These are phyloP conservation scores for Siniperca knerii DNA, from an alignment of 2,113 vertebrate genomes.

Conservation along the genomic window DNA sequence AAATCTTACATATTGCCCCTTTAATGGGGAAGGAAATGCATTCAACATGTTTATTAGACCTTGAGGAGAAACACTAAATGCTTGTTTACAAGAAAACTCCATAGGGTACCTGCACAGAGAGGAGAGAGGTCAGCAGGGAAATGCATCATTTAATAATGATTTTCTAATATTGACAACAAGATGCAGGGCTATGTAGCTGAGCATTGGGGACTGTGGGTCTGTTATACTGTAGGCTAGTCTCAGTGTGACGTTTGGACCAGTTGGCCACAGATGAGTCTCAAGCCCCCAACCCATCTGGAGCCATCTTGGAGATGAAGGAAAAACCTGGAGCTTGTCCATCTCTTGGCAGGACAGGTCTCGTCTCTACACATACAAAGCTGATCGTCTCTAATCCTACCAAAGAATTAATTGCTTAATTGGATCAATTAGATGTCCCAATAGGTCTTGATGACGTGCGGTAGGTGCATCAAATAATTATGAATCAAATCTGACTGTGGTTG, in stretches of 20 bases:
- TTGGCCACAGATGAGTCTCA: constrained; percentile 77
- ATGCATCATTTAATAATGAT: constrained; percentile 39
- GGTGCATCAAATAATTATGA: constrained; percentile 52
- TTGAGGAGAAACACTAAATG: constrained; percentile 1
- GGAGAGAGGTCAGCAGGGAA: constrained; percentile 40
- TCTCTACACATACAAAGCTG: constrained; percentile 60
- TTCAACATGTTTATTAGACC: neutral
- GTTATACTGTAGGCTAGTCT: constrained; percentile 63
- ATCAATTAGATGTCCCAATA: constrained; percentile 80
- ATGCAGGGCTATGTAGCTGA: constrained; percentile 1
- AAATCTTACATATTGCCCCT: neutral
- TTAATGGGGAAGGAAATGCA: neutral
- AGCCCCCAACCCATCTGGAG: constrained; percentile 81
- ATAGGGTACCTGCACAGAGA: neutral
- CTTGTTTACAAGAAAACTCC: constrained; percentile 36
- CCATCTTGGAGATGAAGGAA: constrained; percentile 71
- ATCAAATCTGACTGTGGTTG: constrained; percentile 3
- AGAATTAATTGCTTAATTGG: constrained; percentile 82
- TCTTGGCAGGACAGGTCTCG: constrained; percentile 71
- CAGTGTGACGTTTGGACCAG: constrained; percentile 72
- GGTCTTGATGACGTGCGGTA: constrained; percentile 59
- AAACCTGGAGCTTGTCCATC: constrained; percentile 80
- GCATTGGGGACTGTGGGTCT: constrained; percentile 39
- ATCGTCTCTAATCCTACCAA: constrained; percentile 79
- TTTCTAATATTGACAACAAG: constrained; percentile 34